phyloP scores from a whole-genome alignment of 2,888 invertebrate genomes.

The Lithophane socia region DNA sequence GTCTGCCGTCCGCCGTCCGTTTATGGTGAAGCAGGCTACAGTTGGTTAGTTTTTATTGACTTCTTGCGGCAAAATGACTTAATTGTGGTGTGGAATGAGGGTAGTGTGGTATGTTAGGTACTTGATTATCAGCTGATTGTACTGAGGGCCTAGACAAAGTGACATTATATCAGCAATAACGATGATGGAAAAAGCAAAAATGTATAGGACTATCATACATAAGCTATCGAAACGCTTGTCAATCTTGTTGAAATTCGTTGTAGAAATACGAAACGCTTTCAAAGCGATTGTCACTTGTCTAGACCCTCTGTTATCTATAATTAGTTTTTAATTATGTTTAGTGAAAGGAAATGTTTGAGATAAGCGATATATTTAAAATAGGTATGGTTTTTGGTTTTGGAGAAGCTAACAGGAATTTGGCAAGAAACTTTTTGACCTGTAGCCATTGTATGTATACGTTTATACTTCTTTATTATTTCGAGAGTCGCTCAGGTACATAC shows the following conservation, averaged over 20 bases:
- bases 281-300: too few species aligned
- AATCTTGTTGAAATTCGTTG: too few species aligned
- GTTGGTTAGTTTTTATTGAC: slow-evolving; percentile 68
- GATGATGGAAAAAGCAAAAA: too few species aligned
- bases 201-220: too few species aligned
- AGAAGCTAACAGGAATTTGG: too few species aligned
- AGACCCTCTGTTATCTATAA: not conserved
- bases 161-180: too few species aligned
- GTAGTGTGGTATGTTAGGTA: slow-evolving; percentile 4
- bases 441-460: not conserved
- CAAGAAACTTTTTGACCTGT: not conserved
- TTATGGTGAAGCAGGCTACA: slow-evolving; percentile 69
- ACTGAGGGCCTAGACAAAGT: not conserved
- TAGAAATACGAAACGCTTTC: too few species aligned
- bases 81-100: slow-evolving; percentile 30
- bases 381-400: not conserved
- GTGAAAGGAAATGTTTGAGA: not conserved
- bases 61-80: slow-evolving; percentile 22
- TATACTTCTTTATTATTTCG: too few species aligned
- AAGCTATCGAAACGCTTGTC: too few species aligned
- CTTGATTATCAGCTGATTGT: slow-evolving; percentile 10
- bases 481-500: too few species aligned
- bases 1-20: slow-evolving; percentile 38
- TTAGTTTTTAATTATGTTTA: not conserved
- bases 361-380: not conserved